These are phyloP conservation scores for Spea multiplicata DNA, from an alignment of 2,113 vertebrate genomes.

Conservation along the genomic window DNA sequence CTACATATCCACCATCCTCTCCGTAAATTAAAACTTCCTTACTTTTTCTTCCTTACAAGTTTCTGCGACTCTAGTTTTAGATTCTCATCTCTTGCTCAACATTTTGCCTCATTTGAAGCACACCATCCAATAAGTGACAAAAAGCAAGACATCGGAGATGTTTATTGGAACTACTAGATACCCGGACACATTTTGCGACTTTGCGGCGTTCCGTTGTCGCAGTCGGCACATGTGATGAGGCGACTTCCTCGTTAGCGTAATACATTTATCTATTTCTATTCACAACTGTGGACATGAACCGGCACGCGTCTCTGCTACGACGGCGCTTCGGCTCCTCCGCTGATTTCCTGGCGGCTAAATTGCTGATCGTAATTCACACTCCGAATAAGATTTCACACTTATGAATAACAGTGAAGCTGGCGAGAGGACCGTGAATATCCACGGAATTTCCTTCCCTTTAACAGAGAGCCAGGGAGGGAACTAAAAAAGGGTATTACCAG, in stretches of 20 bases:
- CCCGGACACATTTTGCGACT: not conserved
- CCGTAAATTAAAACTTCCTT: too few species aligned
- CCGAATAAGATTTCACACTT: not conserved
- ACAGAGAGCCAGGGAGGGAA: too few species aligned
- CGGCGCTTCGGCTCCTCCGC: not conserved
- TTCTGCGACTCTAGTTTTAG: too few species aligned
- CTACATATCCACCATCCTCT: too few species aligned
- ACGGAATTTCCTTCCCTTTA: not conserved
- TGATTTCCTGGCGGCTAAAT: not conserved
- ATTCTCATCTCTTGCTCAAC: too few species aligned
- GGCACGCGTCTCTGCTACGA: not conserved
- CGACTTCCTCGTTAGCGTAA: not conserved
- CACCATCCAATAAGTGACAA: too few species aligned
- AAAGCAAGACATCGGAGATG: too few species aligned
- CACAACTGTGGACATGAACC: not conserved
- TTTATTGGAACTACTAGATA: too few species aligned
- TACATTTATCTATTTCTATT: not conserved
- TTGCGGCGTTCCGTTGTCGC: not conserved
- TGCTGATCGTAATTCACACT: not conserved
- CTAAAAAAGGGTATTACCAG: too few species aligned
- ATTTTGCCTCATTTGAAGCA: too few species aligned
- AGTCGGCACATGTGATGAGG: not conserved
- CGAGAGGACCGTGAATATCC: not conserved
- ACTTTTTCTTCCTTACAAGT: too few species aligned
- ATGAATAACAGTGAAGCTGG: not conserved